These are phyloP conservation scores for Euleptes europaea DNA, from an alignment of 2,113 vertebrate genomes.

Conservation along the genomic window DNA sequence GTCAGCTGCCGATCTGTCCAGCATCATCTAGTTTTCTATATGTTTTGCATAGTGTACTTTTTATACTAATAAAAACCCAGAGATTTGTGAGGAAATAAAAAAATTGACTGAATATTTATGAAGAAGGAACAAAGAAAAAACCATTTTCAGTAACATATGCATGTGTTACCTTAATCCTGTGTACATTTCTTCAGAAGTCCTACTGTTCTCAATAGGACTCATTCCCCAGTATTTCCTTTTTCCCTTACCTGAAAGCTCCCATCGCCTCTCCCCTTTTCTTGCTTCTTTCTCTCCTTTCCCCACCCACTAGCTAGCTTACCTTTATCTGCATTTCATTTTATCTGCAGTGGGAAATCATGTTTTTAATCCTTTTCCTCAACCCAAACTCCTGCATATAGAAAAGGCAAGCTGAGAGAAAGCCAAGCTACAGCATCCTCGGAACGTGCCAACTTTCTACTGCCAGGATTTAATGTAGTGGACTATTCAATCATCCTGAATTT, in stretches of 20 bases:
- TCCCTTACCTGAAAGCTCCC: too few relatives aligned
- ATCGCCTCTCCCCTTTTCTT: neutral
- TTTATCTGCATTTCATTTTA: too few relatives aligned
- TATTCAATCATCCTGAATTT: neutral
- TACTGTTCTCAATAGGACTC: neutral
- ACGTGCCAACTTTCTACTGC: too few relatives aligned
- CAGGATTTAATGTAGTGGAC: too few relatives aligned
- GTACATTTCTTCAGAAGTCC: neutral
- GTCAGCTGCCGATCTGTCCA: conserved; percentile 32
- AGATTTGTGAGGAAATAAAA: neutral
- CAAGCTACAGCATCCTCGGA: too few relatives aligned
- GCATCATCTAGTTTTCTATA: conserved; percentile 9
- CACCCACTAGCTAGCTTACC: too few relatives aligned
- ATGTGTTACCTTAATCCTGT: neutral
- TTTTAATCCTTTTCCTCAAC: too few relatives aligned
- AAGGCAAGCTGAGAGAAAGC: too few relatives aligned
- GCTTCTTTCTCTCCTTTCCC: too few relatives aligned
- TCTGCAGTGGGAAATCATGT: too few relatives aligned
- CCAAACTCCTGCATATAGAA: too few relatives aligned
- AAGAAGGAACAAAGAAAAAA: neutral
- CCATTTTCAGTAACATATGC: neutral
- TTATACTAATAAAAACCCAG: neutral
- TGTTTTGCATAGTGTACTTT: neutral
- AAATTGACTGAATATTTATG: conserved; percentile 20
- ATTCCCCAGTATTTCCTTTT: neutral